Conservation (phyloP, 1,140 invertebrate genomes). For the Tetramorium parvispinum region DNA sequence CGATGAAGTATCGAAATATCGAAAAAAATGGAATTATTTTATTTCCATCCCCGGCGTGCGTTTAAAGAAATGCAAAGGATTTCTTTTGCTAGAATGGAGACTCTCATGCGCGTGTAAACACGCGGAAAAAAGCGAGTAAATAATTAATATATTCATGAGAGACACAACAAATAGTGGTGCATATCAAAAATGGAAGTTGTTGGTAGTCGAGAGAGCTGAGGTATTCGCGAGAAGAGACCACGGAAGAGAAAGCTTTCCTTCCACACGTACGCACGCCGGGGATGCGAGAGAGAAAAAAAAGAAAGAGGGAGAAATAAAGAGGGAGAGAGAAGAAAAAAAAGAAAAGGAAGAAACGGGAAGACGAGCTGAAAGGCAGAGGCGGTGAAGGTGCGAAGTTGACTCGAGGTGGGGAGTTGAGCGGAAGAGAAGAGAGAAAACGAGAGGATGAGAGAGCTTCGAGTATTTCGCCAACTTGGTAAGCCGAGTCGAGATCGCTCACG, state of each 20-base stretch:
- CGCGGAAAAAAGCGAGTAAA: not conserved
- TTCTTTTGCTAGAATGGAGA: not conserved
- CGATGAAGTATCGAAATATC: not conserved
- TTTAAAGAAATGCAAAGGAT: not conserved
- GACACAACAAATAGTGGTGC: conserved; percentile 1
- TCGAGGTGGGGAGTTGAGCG: conserved; percentile 51
- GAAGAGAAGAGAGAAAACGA: conserved; percentile 52
- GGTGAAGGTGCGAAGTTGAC: conserved; percentile 62
- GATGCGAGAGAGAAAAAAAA: conserved; percentile 22
- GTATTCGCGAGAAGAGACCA: conserved; percentile 45
- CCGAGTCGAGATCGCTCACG: conserved; percentile 78
- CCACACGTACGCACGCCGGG: conserved; percentile 69
- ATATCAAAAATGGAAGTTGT: conserved; percentile 37
- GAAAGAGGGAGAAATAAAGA: not conserved
- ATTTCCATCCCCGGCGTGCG: too few relatives aligned
- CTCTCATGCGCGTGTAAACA: not conserved
- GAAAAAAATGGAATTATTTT: not conserved
- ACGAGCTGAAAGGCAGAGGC: conserved; percentile 37
- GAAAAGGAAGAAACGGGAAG: conserved; percentile 14
- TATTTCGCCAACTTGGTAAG: conserved; percentile 82
- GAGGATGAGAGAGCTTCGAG: conserved; percentile 71
- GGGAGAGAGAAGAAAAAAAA: not conserved
- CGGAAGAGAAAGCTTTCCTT: conserved; percentile 55
- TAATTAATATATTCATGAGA: conserved; percentile 45
- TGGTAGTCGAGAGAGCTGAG: conserved; percentile 28